Evolutionary conservation across 2,113 vertebrate genomes (phyloP).

Genomic region (Motacilla alba): DNA sequence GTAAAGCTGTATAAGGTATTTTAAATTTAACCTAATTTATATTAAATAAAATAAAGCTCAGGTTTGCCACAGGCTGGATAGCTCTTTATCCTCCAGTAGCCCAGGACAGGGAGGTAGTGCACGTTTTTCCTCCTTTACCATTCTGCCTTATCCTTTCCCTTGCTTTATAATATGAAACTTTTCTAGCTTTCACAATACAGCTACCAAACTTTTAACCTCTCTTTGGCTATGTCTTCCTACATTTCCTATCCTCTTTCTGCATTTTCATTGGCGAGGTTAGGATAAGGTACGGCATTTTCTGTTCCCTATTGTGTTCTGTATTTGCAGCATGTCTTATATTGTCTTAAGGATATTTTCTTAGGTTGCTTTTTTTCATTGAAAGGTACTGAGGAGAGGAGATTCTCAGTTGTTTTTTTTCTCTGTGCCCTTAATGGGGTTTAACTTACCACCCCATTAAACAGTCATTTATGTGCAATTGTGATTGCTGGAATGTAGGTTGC

Average conservation of each 20-base stretch:
- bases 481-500: slow-evolving; percentile 55
- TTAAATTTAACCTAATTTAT: not conserved
- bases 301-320: not conserved
- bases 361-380: not conserved
- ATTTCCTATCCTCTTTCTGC: not conserved
- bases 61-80: not conserved
- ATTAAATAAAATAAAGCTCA: not conserved
- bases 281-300: not conserved
- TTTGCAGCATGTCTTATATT: not conserved
- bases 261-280: not conserved
- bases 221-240: not conserved
- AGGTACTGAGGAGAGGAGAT: not conserved
- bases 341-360: not conserved
- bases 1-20: not conserved
- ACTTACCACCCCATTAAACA: slow-evolving; percentile 47
- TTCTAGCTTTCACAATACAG: not conserved
- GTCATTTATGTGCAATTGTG: slow-evolving; percentile 45
- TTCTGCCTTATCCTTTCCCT: not conserved
- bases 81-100: not conserved
- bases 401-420: slow-evolving; percentile 9
- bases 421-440: slow-evolving; percentile 32
- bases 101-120: not conserved
- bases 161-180: not conserved
- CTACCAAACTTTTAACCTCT: not conserved
- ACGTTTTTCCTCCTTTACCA: not conserved